Base-by-base conservation (phyloP, 2,888 invertebrate species). In the Acheta domesticus region DNA sequence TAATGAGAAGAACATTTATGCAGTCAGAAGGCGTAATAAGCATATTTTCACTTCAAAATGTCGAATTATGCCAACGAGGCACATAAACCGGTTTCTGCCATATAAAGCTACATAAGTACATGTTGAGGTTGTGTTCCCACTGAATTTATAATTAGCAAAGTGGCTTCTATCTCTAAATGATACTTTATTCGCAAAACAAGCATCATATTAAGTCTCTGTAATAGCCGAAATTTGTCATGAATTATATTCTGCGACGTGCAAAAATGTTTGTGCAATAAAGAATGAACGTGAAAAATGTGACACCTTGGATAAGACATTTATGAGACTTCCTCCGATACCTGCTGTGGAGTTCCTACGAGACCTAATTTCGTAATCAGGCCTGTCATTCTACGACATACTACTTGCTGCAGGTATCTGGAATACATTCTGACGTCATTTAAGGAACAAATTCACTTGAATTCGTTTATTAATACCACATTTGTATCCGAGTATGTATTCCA, bases 61-160 rank as follows among this genome's bases (percentile, higher is more conserved):
- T 62, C 62, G 8, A 62, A 62, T 62, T 62, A 62, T 62, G 62
- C 62, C 62, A 62, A 62, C n/a, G 62, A 62, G 62, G 0, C n/a
- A 5, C 36, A n/a, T 19, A 62, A 62, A 62, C 62, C 62, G 62
- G 62, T 62, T 62, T 62, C 62, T 62, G 14, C 62, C 62, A n/a
- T 62, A 62, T 62, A 62, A 19, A n/a, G 62, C 62, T 62, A n/a
- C 62, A 62, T 62, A 62, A 62, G 62, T 19, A 62, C 62, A 12
- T 19, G 16, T 62, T 62, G 62, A 62, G 62, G 62, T n/a, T 62
- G n/a, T 62, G n/a, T 62, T 62, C 62, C 62, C 62, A 62, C 62
- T 62, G 62, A 62, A 62, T 62, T 19, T 62, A 62, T 62, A 62
- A 62, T 62, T 62, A 62, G n/a, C 62, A 62, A 62, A 62, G 62